Percentiles rank a stretch among this genome's conserved stretches.
phyloP scores from a whole-genome alignment of 2,113 vertebrate genomes.

The Gasterosteus nipponicus region DNA sequence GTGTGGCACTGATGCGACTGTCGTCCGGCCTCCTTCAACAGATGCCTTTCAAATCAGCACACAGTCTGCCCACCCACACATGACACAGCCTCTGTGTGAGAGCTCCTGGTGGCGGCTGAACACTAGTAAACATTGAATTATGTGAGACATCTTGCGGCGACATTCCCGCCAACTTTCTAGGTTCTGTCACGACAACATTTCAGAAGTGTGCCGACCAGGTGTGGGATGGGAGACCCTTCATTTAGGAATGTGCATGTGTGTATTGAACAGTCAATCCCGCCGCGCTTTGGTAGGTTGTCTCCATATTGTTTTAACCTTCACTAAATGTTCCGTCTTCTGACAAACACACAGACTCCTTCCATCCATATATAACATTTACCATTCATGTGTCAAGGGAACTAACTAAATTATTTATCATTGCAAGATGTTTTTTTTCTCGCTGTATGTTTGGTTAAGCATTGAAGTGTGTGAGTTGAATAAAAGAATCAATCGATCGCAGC shows the following conservation, averaged over 20 bases:
- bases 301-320: slow-evolving; percentile 82
- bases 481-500: neutral
- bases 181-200: slow-evolving; percentile 32
- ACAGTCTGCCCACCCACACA: slow-evolving; percentile 11
- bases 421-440: neutral
- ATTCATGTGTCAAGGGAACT: slow-evolving; percentile 54
- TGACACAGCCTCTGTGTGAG: neutral
- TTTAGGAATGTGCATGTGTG: slow-evolving; percentile 10
- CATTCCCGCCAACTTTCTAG: slow-evolving; percentile 16
- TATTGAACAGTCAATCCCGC: slow-evolving; percentile 59
- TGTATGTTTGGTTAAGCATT: neutral
- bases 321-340: slow-evolving; percentile 61
- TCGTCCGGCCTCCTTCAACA: neutral
- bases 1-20: neutral
- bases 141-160: slow-evolving; percentile 14
- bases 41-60: slow-evolving; percentile 10
- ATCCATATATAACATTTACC: slow-evolving; percentile 80
- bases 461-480: slow-evolving; percentile 8
- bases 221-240: slow-evolving; percentile 23
- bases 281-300: slow-evolving; percentile 59
- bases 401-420: neutral
- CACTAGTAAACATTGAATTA: slow-evolving; percentile 20
- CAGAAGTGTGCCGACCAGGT: slow-evolving; percentile 3
- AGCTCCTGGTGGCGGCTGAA: slow-evolving; percentile 3
- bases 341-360: slow-evolving; percentile 35